phyloP scores from a whole-genome alignment of 2,888 invertebrate species.

The Pomacea canaliculata region DNA sequence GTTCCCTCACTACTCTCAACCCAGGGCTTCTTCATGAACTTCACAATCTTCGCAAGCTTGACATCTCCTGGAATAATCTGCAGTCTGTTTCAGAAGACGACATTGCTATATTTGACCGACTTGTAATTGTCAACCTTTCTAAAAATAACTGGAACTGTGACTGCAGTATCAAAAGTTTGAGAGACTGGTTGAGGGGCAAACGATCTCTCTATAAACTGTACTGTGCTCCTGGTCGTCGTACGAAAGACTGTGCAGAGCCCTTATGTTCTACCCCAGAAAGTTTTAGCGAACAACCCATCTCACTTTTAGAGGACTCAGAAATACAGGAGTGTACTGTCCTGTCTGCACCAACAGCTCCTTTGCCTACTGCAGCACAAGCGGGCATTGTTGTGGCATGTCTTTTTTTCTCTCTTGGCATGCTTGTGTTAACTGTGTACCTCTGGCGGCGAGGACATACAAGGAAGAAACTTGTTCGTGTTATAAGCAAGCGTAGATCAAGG shows the following conservation, averaged over 20 bases:
- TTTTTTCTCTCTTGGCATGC: constrained; percentile 40
- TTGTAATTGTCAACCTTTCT: constrained; percentile 41
- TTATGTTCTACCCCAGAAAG: constrained; percentile 44
- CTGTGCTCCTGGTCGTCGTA: constrained; percentile 30
- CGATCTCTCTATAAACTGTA: constrained; percentile 28
- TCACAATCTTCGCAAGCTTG: constrained; percentile 44
- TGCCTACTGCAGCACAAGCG: constrained; percentile 34
- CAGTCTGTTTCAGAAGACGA: constrained; percentile 41
- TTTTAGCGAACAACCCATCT: constrained; percentile 35
- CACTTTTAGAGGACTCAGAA: constrained; percentile 35
- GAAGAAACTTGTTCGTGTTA: constrained; percentile 31
- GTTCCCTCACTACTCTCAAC: constrained; percentile 41
- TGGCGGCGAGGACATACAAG: constrained; percentile 44
- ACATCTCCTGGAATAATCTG: constrained; percentile 52
- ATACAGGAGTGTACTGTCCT: constrained; percentile 33
- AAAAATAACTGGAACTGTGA: constrained; percentile 58
- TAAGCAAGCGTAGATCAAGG: constrained; percentile 27
- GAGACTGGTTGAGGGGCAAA: constrained; percentile 45
- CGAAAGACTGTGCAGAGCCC: constrained; percentile 38
- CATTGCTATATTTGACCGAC: constrained; percentile 36
- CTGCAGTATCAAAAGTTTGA: constrained; percentile 51
- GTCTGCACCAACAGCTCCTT: constrained; percentile 31
- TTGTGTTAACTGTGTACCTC: constrained; percentile 41
- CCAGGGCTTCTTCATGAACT: constrained; percentile 38
- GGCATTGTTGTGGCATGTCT: constrained; percentile 40